A percentile compares a stretch with the other conserved stretches of the same genome.
Conservation (phyloP, 2,113 vertebrate species). For the Chitala chitala region DNA sequence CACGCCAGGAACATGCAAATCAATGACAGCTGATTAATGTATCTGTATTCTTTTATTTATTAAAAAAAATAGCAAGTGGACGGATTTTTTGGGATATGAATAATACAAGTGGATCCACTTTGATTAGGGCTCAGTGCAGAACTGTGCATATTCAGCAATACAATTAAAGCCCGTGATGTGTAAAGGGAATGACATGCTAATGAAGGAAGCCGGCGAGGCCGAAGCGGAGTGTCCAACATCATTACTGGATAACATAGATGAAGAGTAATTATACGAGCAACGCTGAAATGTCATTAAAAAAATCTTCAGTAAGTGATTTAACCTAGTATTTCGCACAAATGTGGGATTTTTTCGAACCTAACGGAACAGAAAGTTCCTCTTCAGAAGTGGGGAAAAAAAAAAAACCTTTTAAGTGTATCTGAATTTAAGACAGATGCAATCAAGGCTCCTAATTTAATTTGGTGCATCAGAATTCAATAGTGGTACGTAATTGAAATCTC, state of each 20-base stretch:
- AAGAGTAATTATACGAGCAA: constrained; percentile 99
- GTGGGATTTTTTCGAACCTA: constrained; percentile 65
- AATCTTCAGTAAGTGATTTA: constrained; percentile 99
- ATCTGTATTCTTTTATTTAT: constrained; percentile 99
- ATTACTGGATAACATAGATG: constrained; percentile 98
- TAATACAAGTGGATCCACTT: constrained; percentile 99
- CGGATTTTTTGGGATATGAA: constrained; percentile 99
- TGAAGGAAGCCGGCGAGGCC: constrained; percentile 99
- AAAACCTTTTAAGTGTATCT: constrained; percentile 67
- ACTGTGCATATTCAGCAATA: constrained; percentile 99
- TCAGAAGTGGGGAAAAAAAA: constrained; percentile 74
- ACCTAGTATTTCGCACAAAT: constrained; percentile 92
- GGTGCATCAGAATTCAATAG: constrained; percentile 79
- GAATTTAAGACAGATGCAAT: constrained; percentile 78
- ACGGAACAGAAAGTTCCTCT: constrained; percentile 76
- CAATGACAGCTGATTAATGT: constrained; percentile 99
- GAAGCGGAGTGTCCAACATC: constrained; percentile 99
- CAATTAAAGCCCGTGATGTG: constrained; percentile 99
- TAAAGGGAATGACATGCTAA: constrained; percentile 99
- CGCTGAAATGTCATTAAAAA: constrained; percentile 99
- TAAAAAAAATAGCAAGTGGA: constrained; percentile 99
- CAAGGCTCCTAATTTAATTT: constrained; percentile 86
- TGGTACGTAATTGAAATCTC: constrained; percentile 89
- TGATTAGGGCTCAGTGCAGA: constrained; percentile 99
- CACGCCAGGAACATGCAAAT: constrained; percentile 96